Evolutionary conservation across 2,113 vertebrate genomes (phyloP).

Genomic region (Erpornis zantholeuca): DNA sequence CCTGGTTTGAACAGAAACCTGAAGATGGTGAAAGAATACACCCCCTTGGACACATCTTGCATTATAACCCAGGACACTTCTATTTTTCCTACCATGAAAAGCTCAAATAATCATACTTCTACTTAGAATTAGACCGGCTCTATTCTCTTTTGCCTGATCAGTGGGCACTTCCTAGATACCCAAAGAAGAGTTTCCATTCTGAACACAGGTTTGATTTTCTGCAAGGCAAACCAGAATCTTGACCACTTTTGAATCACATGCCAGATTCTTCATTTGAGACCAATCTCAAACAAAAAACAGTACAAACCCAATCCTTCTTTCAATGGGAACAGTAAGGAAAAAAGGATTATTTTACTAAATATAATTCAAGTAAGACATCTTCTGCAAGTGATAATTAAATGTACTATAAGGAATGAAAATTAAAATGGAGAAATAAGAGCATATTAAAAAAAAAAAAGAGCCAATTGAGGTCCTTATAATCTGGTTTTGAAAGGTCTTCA

Average conservation of each 20-base stretch:
- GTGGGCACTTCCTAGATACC: neutral
- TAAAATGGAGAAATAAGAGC: neutral
- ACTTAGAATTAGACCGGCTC: neutral
- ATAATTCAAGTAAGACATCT: neutral
- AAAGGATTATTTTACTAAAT: neutral
- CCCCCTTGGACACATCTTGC: too few species aligned
- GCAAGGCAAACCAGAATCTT: neutral
- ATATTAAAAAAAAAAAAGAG: neutral
- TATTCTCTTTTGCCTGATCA: neutral
- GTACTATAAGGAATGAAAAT: neutral
- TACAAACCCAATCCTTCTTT: neutral
- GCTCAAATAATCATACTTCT: neutral
- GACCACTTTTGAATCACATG: neutral
- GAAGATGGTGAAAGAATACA: too few species aligned
- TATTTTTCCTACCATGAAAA: neutral
- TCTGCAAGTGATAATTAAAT: neutral
- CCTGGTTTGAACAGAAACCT: too few species aligned
- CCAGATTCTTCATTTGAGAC: neutral
- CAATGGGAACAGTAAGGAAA: neutral
- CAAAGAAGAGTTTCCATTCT: neutral
- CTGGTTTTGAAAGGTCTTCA: neutral
- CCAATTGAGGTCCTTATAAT: neutral
- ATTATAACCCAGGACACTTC: too few species aligned
- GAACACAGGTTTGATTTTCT: neutral
- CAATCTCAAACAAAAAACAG: neutral